These are phyloP conservation scores for Nibea albiflora DNA, from an alignment of 2,113 vertebrate genomes.

Conservation along the genomic window DNA sequence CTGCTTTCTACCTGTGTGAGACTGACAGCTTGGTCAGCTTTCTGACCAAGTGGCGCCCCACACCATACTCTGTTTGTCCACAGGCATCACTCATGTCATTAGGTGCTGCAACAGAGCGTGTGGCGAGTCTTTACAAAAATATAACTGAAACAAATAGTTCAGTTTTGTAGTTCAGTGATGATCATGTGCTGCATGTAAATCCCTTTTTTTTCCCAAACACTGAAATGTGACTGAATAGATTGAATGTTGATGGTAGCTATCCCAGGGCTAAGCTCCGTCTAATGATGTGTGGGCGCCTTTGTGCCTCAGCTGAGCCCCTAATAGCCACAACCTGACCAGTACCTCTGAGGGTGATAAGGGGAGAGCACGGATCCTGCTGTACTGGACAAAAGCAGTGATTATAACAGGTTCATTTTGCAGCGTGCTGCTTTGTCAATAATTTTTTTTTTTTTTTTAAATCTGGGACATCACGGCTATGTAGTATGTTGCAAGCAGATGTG, in stretches of 20 bases:
- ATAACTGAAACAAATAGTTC: slow-evolving; percentile 46
- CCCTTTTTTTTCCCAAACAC: neutral
- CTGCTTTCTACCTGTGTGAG: slow-evolving; percentile 48
- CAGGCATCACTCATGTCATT: slow-evolving; percentile 64
- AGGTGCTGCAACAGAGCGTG: slow-evolving; percentile 54
- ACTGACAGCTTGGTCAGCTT: slow-evolving; percentile 48
- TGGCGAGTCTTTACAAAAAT: slow-evolving; percentile 38
- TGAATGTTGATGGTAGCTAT: slow-evolving; percentile 37
- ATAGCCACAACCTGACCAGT: slow-evolving; percentile 36
- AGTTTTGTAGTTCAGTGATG: neutral
- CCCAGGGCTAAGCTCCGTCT: slow-evolving; percentile 41
- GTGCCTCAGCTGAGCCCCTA: slow-evolving; percentile 29
- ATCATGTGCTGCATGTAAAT: slow-evolving; percentile 17
- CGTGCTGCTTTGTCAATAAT: slow-evolving; percentile 41
- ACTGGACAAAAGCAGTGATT: slow-evolving; percentile 46
- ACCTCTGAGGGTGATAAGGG: slow-evolving; percentile 42
- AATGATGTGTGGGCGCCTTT: slow-evolving; percentile 52
- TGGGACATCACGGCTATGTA: slow-evolving; percentile 40
- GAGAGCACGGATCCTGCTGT: slow-evolving; percentile 45
- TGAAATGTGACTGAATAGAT: slow-evolving; percentile 38
- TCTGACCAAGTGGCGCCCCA: slow-evolving; percentile 53
- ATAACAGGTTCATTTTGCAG: slow-evolving; percentile 44
- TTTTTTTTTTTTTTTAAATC: too few species aligned
- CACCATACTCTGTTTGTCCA: slow-evolving; percentile 45
- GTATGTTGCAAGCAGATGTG: slow-evolving; percentile 69